phyloP scores from a whole-genome alignment of 2,888 invertebrate genomes.

The Drosophila hamatofila region DNA sequence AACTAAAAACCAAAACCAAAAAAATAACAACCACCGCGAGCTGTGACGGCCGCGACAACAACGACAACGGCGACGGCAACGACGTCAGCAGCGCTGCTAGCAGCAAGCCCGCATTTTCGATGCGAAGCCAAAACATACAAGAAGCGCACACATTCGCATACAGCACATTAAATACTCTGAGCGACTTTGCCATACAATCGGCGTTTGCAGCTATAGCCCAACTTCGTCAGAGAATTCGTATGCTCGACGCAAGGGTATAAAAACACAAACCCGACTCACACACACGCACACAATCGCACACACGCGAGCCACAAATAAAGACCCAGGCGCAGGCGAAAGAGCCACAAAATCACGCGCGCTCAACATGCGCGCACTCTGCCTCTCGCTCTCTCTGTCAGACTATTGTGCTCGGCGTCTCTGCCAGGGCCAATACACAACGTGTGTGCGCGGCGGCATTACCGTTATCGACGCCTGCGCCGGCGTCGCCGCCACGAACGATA shows the following conservation, averaged over 20 bases:
- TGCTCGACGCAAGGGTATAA: constrained; percentile 32
- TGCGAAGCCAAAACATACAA: constrained; percentile 64
- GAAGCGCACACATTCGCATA: constrained; percentile 8
- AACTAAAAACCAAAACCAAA: constrained; percentile 83
- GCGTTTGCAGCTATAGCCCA: too few relatives aligned
- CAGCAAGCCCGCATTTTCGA: constrained; percentile 80
- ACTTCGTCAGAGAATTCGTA: neutral
- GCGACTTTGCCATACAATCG: neutral
- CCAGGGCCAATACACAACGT: constrained; percentile 62
- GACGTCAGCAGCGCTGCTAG: constrained; percentile 64
- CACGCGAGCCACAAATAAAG: constrained; percentile 62
- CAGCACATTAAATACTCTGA: constrained; percentile 33
- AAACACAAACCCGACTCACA: constrained; percentile 52
- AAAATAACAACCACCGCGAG: constrained; percentile 81
- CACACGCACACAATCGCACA: constrained; percentile 35
- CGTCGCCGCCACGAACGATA: constrained; percentile 50
- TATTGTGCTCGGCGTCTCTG: constrained; percentile 36
- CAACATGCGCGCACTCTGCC: constrained; percentile 57
- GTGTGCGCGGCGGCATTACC: constrained; percentile 63
- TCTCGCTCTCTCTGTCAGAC: constrained; percentile 23
- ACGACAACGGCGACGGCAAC: constrained; percentile 61
- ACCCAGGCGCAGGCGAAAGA: constrained; percentile 64
- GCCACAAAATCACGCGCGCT: constrained; percentile 80
- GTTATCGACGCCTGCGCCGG: constrained; percentile 71
- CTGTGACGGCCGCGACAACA: constrained; percentile 56